Evolutionary conservation across 1,140 invertebrate species (phyloP), one percentile per base, ranked within the genome.

Genomic region (Atta colombica): DNA sequence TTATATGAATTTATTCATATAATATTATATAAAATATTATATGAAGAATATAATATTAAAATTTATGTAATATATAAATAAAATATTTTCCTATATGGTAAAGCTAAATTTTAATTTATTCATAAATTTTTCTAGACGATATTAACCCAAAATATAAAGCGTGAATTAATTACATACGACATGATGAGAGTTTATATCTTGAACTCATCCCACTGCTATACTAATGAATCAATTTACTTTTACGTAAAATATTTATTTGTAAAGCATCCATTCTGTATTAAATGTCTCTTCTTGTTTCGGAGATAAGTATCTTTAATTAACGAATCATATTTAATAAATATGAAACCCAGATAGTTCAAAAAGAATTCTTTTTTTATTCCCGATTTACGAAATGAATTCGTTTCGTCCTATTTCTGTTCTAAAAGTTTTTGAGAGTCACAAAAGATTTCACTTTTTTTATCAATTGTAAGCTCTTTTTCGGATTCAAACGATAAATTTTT

Each of bases 261-360:
- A 58, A 74, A 35, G 53, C n/a, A 10, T 55, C 0, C n/a, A 21
- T 39, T 14, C n/a, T 21, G 51, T 45, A n/a, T 35, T 25, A 74
- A 53, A 31, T 12, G 25, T 10, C 8, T 72, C n/a, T 8, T 0
- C 8, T 51, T 61, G 3, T 10, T 39, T 63, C 18, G 18, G 2
- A 69, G 18, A 35, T n/a, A 65, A 65, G 21, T 65, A 66, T 66
- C 45, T 35, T 18, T 31, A 80, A 68, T 80, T 65, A 61, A 25
- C 61, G 21, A 60, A 49, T 77, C 55, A n/a, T 2, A 8, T 35
- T 74, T 35, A 35, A 2, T 16, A 16, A 77, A 45, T 45, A n/a
- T n/a, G n/a, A n/a, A 58, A 58, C 8, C 2, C n/a, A n/a, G 3
- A 7, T 7, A 4, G 5, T 18, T 16, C 12, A 51, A 21, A 7